Percentiles rank a stretch among this genome's conserved stretches.
These are phyloP conservation scores for Tromatobia lineatoria DNA, from an alignment of 2,888 invertebrate genomes.

Conservation along the genomic window DNA sequence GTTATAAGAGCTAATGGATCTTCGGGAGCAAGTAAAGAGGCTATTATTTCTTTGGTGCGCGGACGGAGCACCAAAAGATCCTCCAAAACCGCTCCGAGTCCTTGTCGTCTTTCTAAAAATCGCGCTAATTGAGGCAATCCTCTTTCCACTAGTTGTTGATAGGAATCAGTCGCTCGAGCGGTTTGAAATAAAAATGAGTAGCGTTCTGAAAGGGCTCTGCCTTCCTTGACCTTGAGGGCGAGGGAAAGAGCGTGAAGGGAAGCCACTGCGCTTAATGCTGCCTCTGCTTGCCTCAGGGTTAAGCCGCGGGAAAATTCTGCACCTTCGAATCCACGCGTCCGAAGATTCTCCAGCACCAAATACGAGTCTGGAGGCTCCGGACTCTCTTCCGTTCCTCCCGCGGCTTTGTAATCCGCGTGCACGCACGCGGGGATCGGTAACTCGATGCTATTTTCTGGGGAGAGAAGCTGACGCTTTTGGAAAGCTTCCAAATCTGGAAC, in stretches of 20 bases:
- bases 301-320: slow-evolving; percentile 91
- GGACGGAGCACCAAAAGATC: slow-evolving; percentile 88
- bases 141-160: slow-evolving; percentile 92
- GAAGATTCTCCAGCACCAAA: slow-evolving; percentile 92
- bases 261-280: slow-evolving; percentile 91
- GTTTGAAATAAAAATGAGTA: slow-evolving; percentile 92
- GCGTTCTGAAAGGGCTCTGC: slow-evolving; percentile 86
- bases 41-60: slow-evolving; percentile 90
- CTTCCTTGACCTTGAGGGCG: slow-evolving; percentile 87
- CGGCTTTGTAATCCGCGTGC: slow-evolving; percentile 88
- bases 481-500: slow-evolving; percentile 90
- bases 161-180: slow-evolving; percentile 92
- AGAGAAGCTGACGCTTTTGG: slow-evolving; percentile 85
- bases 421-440: slow-evolving; percentile 91
- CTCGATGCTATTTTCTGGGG: slow-evolving; percentile 84
- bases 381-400: slow-evolving; percentile 82
- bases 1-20: slow-evolving; percentile 92
- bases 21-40: slow-evolving; percentile 90
- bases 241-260: slow-evolving; percentile 91
- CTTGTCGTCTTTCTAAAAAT: slow-evolving; percentile 90
- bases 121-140: slow-evolving; percentile 92
- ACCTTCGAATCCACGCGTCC: slow-evolving; percentile 88
- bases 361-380: slow-evolving; percentile 88
- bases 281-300: slow-evolving; percentile 88
- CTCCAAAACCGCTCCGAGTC: slow-evolving; percentile 88